Base-by-base conservation (phyloP, 1,140 invertebrate genomes). In the Zaprionus camerounensis region DNA sequence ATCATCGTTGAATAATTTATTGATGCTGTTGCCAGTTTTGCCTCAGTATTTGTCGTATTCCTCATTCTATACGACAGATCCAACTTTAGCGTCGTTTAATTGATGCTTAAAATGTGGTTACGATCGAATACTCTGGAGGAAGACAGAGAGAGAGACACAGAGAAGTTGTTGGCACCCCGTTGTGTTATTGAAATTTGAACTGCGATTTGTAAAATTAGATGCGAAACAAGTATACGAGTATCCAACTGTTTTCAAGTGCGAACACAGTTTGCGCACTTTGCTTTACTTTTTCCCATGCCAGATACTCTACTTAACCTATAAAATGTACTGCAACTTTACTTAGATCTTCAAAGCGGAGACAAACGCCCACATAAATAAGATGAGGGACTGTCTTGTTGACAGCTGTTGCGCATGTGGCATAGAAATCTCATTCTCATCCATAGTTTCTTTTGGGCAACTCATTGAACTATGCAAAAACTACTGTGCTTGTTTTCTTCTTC, bases 21-120 rank as follows among this genome's bases (percentile, higher is more conserved):
- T 71, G 66, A 49, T 71, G 64, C 55, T 69, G 61, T 20, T 53
- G 9, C 51, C 64, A 76, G 81, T 11, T 72, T 81, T 70, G 65
- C 62, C 53, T 13, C 34, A 62, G 71, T 84, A 84, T 84, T 78
- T 26, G 24, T 26, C 84, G 74, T 84, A 41, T 46, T 9, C 17
- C 6, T 41, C 38, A 4, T n/a, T 46, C 41, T 68, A 66, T 49
- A 38, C 13, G 31, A 38, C 36, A n/a, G 5, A 31, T 70, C 11
- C 63, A 34, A 44, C 34, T 59, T 75, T 63, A 81, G 81, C 77
- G 77, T 70, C 78, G 61, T 81, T 86, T 76, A 86, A 85, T 79
- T 86, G 75, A 85, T 81, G 82, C 75, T 82, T 86, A 73, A 85
- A 85, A 79, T 86, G 82, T 74, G 82, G 82, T 85, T 70, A 61